phyloP scores from a whole-genome alignment of 2,113 vertebrate genomes.

The Phyllostomus hastatus region DNA sequence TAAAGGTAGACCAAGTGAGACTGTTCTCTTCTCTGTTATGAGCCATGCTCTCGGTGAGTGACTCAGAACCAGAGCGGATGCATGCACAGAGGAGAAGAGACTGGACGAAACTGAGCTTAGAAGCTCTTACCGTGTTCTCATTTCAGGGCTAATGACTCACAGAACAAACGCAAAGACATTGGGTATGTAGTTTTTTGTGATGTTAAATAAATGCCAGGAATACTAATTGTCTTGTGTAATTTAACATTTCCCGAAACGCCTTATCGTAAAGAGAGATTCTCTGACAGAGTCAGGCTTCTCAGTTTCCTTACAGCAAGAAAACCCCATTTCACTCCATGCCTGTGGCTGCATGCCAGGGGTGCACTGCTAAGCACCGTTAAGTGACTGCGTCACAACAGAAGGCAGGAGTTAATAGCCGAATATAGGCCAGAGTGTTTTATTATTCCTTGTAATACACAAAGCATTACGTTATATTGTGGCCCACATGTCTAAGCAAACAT shows the following conservation, averaged over 20 bases:
- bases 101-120: not conserved
- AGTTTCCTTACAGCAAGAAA: not conserved
- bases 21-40: not conserved
- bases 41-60: not conserved
- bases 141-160: not conserved
- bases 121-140: not conserved
- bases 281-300: not conserved
- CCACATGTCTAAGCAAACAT: not conserved
- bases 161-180: no score
- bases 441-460: not conserved
- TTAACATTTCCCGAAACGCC: not conserved
- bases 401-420: no score
- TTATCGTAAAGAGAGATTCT: not conserved
- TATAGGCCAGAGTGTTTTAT: not conserved
- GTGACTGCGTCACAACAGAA: not conserved
- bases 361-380: no score
- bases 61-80: not conserved
- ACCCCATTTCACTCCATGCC: rapidly evolving
- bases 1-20: no score
- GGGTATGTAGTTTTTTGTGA: not conserved
- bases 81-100: not conserved
- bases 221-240: not conserved
- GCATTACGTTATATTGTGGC: not conserved
- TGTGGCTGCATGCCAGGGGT: not conserved
- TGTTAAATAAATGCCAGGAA: not conserved